Evolutionary conservation across 64 coral and sea anemone species (phyloP), one percentile per base, ranked within the genome.

Genomic region (Montipora sp.): DNA sequence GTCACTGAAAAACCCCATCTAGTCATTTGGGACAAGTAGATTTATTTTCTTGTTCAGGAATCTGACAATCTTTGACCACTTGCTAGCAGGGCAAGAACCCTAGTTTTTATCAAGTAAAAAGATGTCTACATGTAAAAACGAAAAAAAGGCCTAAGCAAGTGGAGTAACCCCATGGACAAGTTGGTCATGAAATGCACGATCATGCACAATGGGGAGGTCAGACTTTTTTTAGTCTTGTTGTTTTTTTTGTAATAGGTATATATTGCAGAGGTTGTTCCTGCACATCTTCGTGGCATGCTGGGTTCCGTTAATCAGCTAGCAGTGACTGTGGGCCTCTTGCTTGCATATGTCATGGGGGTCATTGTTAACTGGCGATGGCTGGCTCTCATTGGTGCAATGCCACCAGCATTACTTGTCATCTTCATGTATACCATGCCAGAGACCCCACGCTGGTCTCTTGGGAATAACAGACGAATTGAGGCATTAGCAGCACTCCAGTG

Each of bases 251-350:
- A 9, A 58, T 15, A 98, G 96, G 88, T 95, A 2, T 98, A 95
- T 81, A 95, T 98, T 77, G 96, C 96, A 44, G 96, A 98, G 78
- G 89, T 98, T 81, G 80, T 89, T 14, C 87, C 91, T 66, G 87
- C 96, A 12, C 36, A 73, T 11, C 63, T 90, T 46, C 90, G 96
- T 73, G 96, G 94, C 70, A 83, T 89, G 19, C 88, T 98, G 1
- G 96, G 96, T 49, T 88, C 90, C 55, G 88, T 90, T 15, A 95
- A 95, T 71, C 94, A 98, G 72, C 57, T 93, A 24, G 83, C 90
- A 23, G 80, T 98, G 45, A 98, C 94, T 47, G 47, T 49, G 36
- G 96, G 96, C 44, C 18, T 93, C 48, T 24, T 95, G 51, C 8
- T 95, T 19, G 74, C 85, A 0, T 98, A 95, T 84, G 49, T 93